These are phyloP conservation scores for Dryas iulia DNA, from an alignment of 1,140 invertebrate genomes.

Conservation along the genomic window DNA sequence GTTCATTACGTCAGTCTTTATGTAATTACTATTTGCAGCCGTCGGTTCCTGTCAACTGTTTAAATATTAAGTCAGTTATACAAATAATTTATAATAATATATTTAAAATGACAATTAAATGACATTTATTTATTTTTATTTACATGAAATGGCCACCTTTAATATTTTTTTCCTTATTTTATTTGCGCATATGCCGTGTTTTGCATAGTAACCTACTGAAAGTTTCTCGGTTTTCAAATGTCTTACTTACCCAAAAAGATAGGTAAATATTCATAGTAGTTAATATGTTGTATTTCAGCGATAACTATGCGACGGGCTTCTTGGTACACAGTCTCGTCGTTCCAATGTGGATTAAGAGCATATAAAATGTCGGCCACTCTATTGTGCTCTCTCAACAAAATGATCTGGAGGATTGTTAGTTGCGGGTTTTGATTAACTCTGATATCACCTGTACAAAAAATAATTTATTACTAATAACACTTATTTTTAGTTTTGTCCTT, in stretches of 20 bases:
- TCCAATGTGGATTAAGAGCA: constrained; percentile 92
- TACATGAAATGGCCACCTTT: too few species aligned
- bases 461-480: background rate
- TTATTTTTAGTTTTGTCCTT: too few species aligned
- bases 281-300: constrained; percentile 91
- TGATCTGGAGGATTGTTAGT: constrained; percentile 89
- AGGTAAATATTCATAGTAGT: constrained; percentile 93
- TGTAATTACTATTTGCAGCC: too few species aligned
- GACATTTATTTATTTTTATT: too few species aligned
- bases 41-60: too few species aligned
- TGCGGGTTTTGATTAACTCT: constrained; percentile 94
- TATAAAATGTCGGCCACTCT: constrained; percentile 87
- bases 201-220: too few species aligned
- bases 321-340: constrained; percentile 92
- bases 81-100: too few species aligned
- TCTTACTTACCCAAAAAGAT: constrained; percentile 84
- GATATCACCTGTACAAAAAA: constrained; percentile 85
- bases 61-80: too few species aligned
- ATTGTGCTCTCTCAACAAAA: constrained; percentile 95
- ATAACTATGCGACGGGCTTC: constrained; percentile 90
- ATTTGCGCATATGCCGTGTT: too few species aligned
- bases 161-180: too few species aligned
- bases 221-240: background rate
- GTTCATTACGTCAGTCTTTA: too few species aligned
- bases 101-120: too few species aligned